Percentiles rank a stretch among this genome's conserved stretches.
Evolutionary conservation across 1,140 invertebrate species (phyloP).

Genomic region (Nylanderia fulva): DNA sequence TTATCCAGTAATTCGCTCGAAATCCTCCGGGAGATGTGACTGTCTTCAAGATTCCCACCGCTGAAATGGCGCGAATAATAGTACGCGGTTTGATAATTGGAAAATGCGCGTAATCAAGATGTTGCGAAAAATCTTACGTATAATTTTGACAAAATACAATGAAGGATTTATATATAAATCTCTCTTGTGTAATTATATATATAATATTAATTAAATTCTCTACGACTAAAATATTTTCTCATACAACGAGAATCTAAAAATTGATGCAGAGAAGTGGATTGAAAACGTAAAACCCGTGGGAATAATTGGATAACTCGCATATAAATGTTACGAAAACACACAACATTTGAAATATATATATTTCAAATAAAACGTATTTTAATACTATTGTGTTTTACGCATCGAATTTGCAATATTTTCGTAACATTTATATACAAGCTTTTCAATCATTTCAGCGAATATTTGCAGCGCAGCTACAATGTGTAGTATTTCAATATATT

Average conservation of each 20-base stretch:
- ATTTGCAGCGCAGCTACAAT: neutral
- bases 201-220: neutral
- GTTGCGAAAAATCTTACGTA: neutral
- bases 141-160: neutral
- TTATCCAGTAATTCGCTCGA: conserved; percentile 68
- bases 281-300: neutral
- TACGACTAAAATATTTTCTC: neutral
- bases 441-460: conserved; percentile 13
- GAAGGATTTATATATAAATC: neutral
- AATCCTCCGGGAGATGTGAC: conserved; percentile 68
- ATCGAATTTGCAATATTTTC: conserved; percentile 14
- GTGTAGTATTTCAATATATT: conserved; percentile 19
- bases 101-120: conserved; percentile 41
- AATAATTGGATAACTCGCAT: neutral
- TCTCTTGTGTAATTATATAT: conserved; percentile 19
- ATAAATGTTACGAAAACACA: conserved; percentile 21
- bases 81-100: conserved; percentile 58
- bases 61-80: conserved; percentile 13
- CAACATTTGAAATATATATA: conserved; percentile 2
- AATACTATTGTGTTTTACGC: neutral
- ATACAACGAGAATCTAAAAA: neutral
- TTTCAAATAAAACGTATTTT: neutral
- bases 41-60: conserved; percentile 65
- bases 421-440: conserved; percentile 3
- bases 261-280: neutral